Conservation (phyloP, 2,888 invertebrate species). For the Cremastobaeus sp. region DNA sequence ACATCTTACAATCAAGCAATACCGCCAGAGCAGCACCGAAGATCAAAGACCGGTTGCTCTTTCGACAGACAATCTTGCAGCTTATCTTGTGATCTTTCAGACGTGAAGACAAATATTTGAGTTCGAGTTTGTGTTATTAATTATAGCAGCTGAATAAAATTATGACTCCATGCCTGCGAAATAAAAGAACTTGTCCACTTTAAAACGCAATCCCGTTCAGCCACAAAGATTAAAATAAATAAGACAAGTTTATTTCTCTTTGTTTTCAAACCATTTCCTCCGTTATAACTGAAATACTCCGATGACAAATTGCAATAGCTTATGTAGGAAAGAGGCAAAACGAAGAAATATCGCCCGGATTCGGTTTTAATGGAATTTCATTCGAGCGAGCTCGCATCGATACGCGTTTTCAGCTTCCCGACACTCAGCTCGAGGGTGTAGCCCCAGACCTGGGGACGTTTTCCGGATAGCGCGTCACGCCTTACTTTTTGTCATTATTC, state of each 20-base stretch:
- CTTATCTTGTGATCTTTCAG: neutral
- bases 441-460: too few relatives aligned
- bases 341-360: slow-evolving; percentile 45
- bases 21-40: slow-evolving; percentile 1
- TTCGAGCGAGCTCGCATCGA: slow-evolving; percentile 36
- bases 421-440: slow-evolving; percentile 20
- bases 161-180: too few relatives aligned
- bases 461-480: slow-evolving; percentile 9
- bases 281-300: slow-evolving; percentile 39
- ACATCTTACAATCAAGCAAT: slow-evolving; percentile 24
- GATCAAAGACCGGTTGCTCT: slow-evolving; percentile 5
- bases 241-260: slow-evolving; percentile 21
- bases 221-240: slow-evolving; percentile 9
- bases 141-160: too few relatives aligned
- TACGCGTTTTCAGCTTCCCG: slow-evolving; percentile 40
- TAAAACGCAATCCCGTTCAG: neutral
- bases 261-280: slow-evolving; percentile 13
- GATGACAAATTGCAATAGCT: slow-evolving; percentile 42
- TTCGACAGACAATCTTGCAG: neutral
- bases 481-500: slow-evolving; percentile 73
- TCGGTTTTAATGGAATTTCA: slow-evolving; percentile 54
- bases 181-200: too few relatives aligned
- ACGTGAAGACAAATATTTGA: too few relatives aligned
- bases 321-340: slow-evolving; percentile 33
- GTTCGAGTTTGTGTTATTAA: too few relatives aligned